Evolutionary conservation across 1,140 invertebrate genomes (phyloP).

Genomic region (Ostrea denselamellosa): DNA sequence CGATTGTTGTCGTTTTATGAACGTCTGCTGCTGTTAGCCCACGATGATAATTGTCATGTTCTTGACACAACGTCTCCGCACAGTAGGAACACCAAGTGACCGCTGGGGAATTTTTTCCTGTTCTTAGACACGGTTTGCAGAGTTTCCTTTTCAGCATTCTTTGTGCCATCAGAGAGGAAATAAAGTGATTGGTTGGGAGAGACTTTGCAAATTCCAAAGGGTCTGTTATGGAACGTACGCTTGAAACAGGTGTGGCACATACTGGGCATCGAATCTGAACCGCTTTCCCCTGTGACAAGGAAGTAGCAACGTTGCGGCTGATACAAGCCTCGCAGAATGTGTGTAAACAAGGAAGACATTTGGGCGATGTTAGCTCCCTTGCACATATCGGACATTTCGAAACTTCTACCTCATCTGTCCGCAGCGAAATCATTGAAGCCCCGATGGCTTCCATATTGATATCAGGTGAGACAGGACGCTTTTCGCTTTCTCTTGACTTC

Average conservation of each 20-base stretch:
- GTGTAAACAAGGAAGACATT: conserved; percentile 47
- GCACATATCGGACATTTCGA: conserved; percentile 50
- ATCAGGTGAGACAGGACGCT: neutral
- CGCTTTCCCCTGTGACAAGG: conserved; percentile 24
- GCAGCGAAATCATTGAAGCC: conserved; percentile 13
- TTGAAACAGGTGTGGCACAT: conserved; percentile 49
- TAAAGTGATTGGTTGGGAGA: conserved; percentile 45
- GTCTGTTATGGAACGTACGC: conserved; percentile 28
- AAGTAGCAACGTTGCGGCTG: conserved; percentile 35
- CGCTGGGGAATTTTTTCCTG: conserved; percentile 37
- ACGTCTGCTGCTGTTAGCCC: conserved; percentile 42
- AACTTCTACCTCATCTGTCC: conserved; percentile 39
- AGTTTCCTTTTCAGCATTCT: conserved; percentile 39
- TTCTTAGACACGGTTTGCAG: conserved; percentile 48
- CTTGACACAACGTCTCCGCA: conserved; percentile 48
- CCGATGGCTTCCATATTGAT: conserved; percentile 34
- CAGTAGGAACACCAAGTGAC: conserved; percentile 53
- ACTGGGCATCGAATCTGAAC: conserved; percentile 50
- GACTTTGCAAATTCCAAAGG: conserved; percentile 38
- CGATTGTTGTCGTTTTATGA: conserved; percentile 44
- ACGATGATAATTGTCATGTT: conserved; percentile 49
- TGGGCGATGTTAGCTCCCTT: conserved; percentile 47
- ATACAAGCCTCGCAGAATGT: conserved; percentile 49
- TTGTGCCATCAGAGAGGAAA: conserved; percentile 48
- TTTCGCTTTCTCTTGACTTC: neutral